Evolutionary conservation across 2,888 invertebrate genomes (phyloP), one percentile per base, ranked within the genome.

Genomic region (Cryptocheilus praepositus): DNA sequence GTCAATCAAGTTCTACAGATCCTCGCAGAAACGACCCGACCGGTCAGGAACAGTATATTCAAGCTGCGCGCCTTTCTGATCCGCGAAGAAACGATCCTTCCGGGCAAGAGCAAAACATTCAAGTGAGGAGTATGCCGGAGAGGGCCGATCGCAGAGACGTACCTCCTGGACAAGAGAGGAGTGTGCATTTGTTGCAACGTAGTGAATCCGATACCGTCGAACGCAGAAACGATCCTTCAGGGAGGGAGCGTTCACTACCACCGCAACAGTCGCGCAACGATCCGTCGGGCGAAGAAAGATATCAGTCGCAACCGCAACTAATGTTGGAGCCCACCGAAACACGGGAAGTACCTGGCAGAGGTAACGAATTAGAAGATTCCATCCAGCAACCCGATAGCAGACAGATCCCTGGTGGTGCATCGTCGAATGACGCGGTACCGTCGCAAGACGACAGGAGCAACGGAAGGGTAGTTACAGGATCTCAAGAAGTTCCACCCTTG

Each of bases 21-120:
- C 82, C 86, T 0, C 84, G 87, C 0, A 84, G 89, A 51, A 88
- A 88, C 46, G 88, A 86, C 75, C 88, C 89, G 0, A 88, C 89
- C 0, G 88, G 88, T 0, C 87, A 88, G 64, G 88, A 89, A 36
- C 85, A 88, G 16, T 86, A 85, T 19, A 62, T 81, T 15, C 85
- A 84, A 25, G 36, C 74, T 8, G 74, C 73, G 15, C 79, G 87
- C 8, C 64, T 81, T n/a, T 49, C 80, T 0, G 87, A 87, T 77
- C 84, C 86, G 4, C 79, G 88, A 3, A 83, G 88, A 45, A 88
- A 88, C 22, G 87, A 88, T 78, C 88, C 86, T 0, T 86, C 88
- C 0, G 87, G 87, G 36, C 88, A 87, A 53, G 86, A 86, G 18
- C 77, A 79, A 44, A 65, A 70, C 44, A 46, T 70, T 54, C 73